Evolutionary conservation across 2,888 invertebrate genomes (phyloP).

Genomic region (Hanleya hanleyi): DNA sequence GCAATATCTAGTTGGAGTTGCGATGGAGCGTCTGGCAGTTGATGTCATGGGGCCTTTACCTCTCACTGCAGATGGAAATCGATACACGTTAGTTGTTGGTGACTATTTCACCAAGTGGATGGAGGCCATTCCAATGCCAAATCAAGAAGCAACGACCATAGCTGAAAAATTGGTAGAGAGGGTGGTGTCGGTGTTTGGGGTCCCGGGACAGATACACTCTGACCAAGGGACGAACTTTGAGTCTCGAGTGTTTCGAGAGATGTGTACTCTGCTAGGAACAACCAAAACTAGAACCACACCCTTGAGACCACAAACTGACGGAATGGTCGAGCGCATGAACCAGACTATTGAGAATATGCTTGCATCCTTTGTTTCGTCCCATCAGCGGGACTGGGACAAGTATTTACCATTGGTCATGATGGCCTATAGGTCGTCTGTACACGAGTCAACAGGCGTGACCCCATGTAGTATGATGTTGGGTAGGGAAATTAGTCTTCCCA

Average conservation of each 20-base stretch:
- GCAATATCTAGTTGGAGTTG: constrained; percentile 27
- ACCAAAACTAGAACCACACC: constrained; percentile 37
- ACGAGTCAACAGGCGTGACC: constrained; percentile 2
- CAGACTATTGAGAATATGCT: constrained; percentile 29
- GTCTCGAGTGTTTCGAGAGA: constrained; percentile 30
- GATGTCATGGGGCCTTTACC: constrained; percentile 29
- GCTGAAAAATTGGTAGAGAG: constrained; percentile 30
- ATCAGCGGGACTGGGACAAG: constrained; percentile 17
- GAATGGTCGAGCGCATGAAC: constrained; percentile 29
- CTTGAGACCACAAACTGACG: constrained; percentile 32
- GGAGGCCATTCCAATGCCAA: constrained; percentile 26
- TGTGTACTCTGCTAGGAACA: constrained; percentile 29
- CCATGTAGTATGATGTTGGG: constrained; percentile 8
- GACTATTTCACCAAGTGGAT: constrained; percentile 17
- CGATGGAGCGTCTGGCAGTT: constrained; percentile 27
- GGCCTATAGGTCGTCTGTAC: neutral
- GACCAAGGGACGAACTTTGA: constrained; percentile 40
- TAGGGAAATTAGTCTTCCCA: neutral
- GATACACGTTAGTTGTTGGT: constrained; percentile 30
- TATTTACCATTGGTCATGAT: neutral
- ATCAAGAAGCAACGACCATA: constrained; percentile 35
- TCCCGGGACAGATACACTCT: constrained; percentile 31
- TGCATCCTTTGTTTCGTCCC: constrained; percentile 20
- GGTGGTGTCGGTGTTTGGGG: constrained; percentile 33
- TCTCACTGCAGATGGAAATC: constrained; percentile 20